phyloP scores from a whole-genome alignment of 2,888 invertebrate genomes.

The Anorthoa munda region DNA sequence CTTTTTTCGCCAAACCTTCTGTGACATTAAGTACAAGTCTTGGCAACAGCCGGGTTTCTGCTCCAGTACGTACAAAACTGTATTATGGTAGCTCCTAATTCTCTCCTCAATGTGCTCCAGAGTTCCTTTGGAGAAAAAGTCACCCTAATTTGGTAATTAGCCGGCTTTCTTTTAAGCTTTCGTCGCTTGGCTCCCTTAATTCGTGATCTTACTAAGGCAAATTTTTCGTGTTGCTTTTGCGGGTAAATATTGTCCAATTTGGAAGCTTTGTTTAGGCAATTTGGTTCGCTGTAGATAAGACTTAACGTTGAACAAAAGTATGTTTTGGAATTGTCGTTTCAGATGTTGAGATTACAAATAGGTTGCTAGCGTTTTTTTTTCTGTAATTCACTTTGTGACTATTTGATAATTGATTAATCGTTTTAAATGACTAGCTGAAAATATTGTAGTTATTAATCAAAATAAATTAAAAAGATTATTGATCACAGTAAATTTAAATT shows the following conservation, averaged over 20 bases:
- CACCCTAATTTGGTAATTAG: constrained; percentile 67
- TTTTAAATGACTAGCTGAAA: background rate
- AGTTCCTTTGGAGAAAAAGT: constrained; percentile 54
- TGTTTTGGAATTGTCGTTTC: constrained; percentile 1
- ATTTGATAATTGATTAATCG: too few species aligned
- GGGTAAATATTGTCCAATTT: constrained; percentile 56
- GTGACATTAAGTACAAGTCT: constrained; percentile 39
- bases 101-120: constrained; percentile 45
- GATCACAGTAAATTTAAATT: too few species aligned
- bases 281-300: constrained; percentile 31
- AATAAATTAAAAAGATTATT: background rate
- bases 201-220: constrained; percentile 47
- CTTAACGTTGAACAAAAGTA: constrained; percentile 3
- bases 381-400: background rate
- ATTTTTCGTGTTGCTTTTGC: constrained; percentile 21
- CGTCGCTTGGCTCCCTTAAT: constrained; percentile 38
- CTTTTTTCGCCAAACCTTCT: constrained; percentile 35
- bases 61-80: constrained; percentile 46
- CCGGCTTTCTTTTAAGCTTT: constrained; percentile 59
- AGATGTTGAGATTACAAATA: constrained; percentile 11
- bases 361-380: background rate
- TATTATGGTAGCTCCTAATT: constrained; percentile 54
- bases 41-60: constrained; percentile 19
- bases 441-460: background rate
- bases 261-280: constrained; percentile 40